Percentiles rank a stretch among this genome's conserved stretches.
phyloP scores from a whole-genome alignment of 2,888 invertebrate species.

The Leptopilina myrica region DNA sequence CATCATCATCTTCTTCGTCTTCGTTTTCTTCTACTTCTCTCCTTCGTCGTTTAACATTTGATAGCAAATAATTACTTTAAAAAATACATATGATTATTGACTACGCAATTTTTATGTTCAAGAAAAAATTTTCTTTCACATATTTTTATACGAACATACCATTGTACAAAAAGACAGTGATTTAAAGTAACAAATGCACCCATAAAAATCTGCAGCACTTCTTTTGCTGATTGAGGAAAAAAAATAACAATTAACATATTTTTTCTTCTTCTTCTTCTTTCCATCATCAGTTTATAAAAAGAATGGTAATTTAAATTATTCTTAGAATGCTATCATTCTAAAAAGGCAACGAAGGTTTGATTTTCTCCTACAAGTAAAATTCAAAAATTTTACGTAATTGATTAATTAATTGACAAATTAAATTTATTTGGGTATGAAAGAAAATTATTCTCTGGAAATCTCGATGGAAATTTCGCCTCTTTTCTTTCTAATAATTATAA shows the following conservation, averaged over 20 bases:
- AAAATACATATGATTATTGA: slow-evolving; percentile 61
- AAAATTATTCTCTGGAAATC: neutral
- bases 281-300: neutral
- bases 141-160: slow-evolving; percentile 49
- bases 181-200: slow-evolving; percentile 25
- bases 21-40: no score
- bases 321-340: slow-evolving; percentile 30
- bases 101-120: slow-evolving; percentile 34
- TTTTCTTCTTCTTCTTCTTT: no score
- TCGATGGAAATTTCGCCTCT: no score
- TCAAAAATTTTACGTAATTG: neutral
- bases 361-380: slow-evolving; percentile 18
- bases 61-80: slow-evolving; percentile 64
- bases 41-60: slow-evolving; percentile 44
- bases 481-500: no score
- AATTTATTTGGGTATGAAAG: neutral
- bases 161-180: slow-evolving; percentile 50
- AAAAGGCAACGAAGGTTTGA: slow-evolving; percentile 29
- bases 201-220: slow-evolving; percentile 6
- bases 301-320: neutral
- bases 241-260: neutral
- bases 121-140: slow-evolving; percentile 42
- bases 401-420: neutral
- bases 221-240: slow-evolving; percentile 10
- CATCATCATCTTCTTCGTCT: no score